Base-by-base conservation (phyloP, 30 jellyfish, hydroid and myxozoan species). In the Cassiopea xamachana region DNA sequence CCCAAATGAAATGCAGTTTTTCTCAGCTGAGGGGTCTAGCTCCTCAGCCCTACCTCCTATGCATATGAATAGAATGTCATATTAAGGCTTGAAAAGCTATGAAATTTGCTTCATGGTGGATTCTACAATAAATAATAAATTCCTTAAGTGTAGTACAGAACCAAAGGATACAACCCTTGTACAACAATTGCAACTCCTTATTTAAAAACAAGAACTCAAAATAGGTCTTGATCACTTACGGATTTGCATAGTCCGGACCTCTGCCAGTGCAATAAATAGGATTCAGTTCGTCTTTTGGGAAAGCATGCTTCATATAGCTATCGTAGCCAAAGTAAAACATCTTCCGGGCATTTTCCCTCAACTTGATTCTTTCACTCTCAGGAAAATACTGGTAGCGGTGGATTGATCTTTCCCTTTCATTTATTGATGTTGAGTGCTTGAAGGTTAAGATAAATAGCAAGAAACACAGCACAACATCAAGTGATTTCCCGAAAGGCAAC, bases 251-350 rank as follows among this genome's bases (percentile, higher is more conserved):
- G 84, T 96, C 99, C 48, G 98, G 99, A n/a, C 99, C 99, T 55
- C 99, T 87, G 55, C 99, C 99, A 45, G 87, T 76, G 82, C 99
- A 96, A 87, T 87, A 89, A 17, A 96, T 91, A 50, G 99, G 99
- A 84, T 96, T 96, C 82, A 96, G 81, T 71, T 96, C 99, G 80
- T 96, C 99, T 49, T 86, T 88, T 64, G 99, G 99, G 77, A 96
- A 96, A 1, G 99, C 99, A 81, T 91, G 81, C 79, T 92, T 88
- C 99, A 96, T 91, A 85, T 96, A 96, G 82, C 91, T 96, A 79
- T 96, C 96, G 55, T 96, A 96, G 18, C 99, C 99, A 91, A 96
- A 96, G 81, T 96, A 91, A 71, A 96, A 96, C 99, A 96, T 96
- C 58, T 77, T 82, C 73, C 94, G 90, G 1, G 95, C 98, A 73